phyloP scores from a whole-genome alignment of 1,140 invertebrate genomes.

The Drosophila rhopaloa region DNA sequence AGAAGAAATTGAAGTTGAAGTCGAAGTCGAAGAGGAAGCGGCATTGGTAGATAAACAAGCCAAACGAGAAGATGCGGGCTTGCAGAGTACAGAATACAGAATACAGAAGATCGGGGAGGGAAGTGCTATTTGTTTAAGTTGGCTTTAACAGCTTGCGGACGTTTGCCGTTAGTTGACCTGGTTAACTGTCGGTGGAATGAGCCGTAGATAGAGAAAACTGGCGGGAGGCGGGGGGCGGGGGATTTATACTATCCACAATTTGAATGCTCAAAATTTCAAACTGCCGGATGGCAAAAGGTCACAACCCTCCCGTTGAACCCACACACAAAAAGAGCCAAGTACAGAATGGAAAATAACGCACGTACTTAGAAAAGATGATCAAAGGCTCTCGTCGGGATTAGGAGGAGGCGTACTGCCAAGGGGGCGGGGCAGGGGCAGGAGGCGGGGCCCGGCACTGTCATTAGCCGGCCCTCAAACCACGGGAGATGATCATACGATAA shows the following conservation, averaged over 20 bases:
- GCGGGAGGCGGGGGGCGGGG: conserved; percentile 3
- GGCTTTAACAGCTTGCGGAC: conserved; percentile 77
- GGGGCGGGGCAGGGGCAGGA: conserved; percentile 10
- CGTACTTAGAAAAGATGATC: conserved; percentile 25
- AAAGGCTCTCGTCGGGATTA: conserved; percentile 3
- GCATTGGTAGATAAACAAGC: conserved; percentile 22
- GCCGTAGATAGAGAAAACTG: conserved; percentile 9
- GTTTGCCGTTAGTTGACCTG: conserved; percentile 79
- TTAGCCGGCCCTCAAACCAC: conserved; percentile 38
- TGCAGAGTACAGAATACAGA: not conserved
- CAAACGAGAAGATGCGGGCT: conserved; percentile 47
- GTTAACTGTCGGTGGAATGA: conserved; percentile 58
- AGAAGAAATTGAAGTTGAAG: conserved; percentile 6
- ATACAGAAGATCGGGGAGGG: conserved; percentile 23
- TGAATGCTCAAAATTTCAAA: conserved; percentile 24
- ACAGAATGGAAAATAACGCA: conserved; percentile 13
- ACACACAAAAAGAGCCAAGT: conserved; percentile 1
- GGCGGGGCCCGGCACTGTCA: conserved; percentile 37
- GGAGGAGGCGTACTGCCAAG: not conserved
- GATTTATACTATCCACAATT: conserved; percentile 6
- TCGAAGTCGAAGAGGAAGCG: conserved; percentile 1
- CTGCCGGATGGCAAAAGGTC: conserved; percentile 41
- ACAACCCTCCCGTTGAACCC: conserved; percentile 26
- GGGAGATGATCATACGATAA: conserved; percentile 41
- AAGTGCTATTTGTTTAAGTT: conserved; percentile 78